Percentiles rank a stretch among this genome's conserved stretches.
phyloP scores from a whole-genome alignment of 2,888 invertebrate species.

The Germaria angustata region DNA sequence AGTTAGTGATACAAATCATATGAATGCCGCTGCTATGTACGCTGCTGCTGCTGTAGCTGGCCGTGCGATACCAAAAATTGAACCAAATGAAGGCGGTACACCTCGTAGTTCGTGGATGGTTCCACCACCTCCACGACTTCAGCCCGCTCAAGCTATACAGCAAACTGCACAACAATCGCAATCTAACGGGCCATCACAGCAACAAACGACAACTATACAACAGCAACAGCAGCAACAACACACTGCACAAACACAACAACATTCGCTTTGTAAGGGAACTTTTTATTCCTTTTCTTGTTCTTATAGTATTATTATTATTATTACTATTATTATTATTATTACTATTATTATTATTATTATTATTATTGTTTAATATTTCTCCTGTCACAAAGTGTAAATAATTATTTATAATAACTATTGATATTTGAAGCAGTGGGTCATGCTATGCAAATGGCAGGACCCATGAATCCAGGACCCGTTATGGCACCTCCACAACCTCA shows the following conservation, averaged over 20 bases:
- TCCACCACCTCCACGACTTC: constrained; percentile 78
- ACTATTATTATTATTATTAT: no score
- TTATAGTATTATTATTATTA: no score
- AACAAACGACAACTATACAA: constrained; percentile 68
- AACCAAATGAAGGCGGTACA: constrained; percentile 76
- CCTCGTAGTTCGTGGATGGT: constrained; percentile 79
- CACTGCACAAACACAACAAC: constrained; percentile 69
- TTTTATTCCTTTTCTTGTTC: constrained; percentile 63
- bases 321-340: no score
- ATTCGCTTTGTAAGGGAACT: constrained; percentile 79
- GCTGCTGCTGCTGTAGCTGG: constrained; percentile 73
- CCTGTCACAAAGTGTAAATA: not conserved
- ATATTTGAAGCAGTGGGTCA: constrained; percentile 77
- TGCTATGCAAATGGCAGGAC: constrained; percentile 77
- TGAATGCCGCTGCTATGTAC: constrained; percentile 77
- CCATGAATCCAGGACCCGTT: constrained; percentile 78
- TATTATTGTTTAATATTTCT: constrained; percentile 34
- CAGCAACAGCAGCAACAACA: constrained; percentile 70
- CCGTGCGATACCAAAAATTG: constrained; percentile 80
- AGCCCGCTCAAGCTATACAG: constrained; percentile 71
- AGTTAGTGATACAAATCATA: constrained; percentile 79
- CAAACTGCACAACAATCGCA: constrained; percentile 70
- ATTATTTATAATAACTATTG: constrained; percentile 10
- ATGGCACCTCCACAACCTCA: constrained; percentile 78
- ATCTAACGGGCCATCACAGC: constrained; percentile 68